Base-by-base conservation (phyloP, 2,113 vertebrate species). In the Silurus asotus region DNA sequence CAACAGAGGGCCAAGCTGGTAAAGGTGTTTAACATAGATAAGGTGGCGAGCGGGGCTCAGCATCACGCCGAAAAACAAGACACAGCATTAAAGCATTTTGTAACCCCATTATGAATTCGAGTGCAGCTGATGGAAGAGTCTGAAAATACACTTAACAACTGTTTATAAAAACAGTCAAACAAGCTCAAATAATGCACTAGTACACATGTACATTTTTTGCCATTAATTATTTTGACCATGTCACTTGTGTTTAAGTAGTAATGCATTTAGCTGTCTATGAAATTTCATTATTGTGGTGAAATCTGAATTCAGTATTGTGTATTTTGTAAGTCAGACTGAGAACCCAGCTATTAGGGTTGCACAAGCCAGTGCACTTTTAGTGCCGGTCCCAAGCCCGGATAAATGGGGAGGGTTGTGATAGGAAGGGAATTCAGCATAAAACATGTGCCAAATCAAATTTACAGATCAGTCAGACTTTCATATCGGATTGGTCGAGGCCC, bases 1-100 rank as follows among this genome's bases (percentile, higher is more conserved):
- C 90, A 90, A 90, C 91, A 89, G 93, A 92, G 83, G 85, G 90
- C 85, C 89, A 87, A 92, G 90, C 90, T 84, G 83, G 86, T 82
- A 92, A 94, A 94, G 93, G 93, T 95, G 94, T 94, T 95, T 93
- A 90, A 88, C 89, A 90, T 88, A 93, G 93, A 95, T 94, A 95
- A 95, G 93, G 90, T 76, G 78, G 55, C 64, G 75, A 93, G 91
- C 87, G 56, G 75, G 86, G 89, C 49, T 85, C 81, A 77, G 84
- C 74, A 48, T 83, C 87, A 76, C 80, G 79, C 59, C 20, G 37
- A 78, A 58, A 53, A 79, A 67, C 45, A 56, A 74, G 81, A 89
- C 86, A 90, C 90, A 82, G 90, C 87, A 91, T 90, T 90, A 87
- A 91, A 90, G 91, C 86, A 87, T 82, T 89, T 37, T 90, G 88